Evolutionary conservation across 2,113 vertebrate species (phyloP).

Genomic region (Gobiocypris rarus): DNA sequence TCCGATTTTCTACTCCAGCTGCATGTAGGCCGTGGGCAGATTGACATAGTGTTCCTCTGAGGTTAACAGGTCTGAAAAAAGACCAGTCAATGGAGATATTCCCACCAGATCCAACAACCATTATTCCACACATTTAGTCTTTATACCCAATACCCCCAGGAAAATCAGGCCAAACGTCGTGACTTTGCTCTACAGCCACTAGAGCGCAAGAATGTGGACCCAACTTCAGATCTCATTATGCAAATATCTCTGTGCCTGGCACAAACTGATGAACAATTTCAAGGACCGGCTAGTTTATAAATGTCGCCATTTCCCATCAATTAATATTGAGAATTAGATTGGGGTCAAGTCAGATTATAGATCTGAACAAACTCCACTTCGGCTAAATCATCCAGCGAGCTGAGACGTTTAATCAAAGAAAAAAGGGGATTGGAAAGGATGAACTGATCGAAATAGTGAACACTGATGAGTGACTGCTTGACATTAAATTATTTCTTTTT

Average conservation of each 20-base stretch:
- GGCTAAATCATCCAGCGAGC: constrained; percentile 15
- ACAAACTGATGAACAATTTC: constrained; percentile 33
- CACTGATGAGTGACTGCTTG: neutral
- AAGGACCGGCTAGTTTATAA: constrained; percentile 19
- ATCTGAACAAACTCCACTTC: constrained; percentile 27
- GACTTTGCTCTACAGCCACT: neutral
- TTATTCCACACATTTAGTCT: neutral
- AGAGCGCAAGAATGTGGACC: neutral
- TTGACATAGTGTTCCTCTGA: neutral
- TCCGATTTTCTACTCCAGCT: neutral
- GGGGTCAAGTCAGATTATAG: constrained; percentile 30
- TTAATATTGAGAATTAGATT: constrained; percentile 33
- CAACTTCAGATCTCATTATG: constrained; percentile 27
- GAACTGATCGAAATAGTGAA: neutral
- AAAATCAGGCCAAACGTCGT: constrained; percentile 13
- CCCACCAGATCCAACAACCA: neutral
- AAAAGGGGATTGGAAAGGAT: neutral
- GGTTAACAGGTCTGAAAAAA: neutral
- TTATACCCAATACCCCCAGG: neutral
- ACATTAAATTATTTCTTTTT: neutral
- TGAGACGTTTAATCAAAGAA: neutral
- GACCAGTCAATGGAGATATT: neutral
- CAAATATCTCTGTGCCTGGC: constrained; percentile 1
- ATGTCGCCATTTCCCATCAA: constrained; percentile 30
- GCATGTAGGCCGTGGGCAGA: no score